A percentile compares a stretch with the other conserved stretches of the same genome.
These are phyloP conservation scores for Hemicordylus capensis DNA, from an alignment of 2,113 vertebrate species.

Conservation along the genomic window DNA sequence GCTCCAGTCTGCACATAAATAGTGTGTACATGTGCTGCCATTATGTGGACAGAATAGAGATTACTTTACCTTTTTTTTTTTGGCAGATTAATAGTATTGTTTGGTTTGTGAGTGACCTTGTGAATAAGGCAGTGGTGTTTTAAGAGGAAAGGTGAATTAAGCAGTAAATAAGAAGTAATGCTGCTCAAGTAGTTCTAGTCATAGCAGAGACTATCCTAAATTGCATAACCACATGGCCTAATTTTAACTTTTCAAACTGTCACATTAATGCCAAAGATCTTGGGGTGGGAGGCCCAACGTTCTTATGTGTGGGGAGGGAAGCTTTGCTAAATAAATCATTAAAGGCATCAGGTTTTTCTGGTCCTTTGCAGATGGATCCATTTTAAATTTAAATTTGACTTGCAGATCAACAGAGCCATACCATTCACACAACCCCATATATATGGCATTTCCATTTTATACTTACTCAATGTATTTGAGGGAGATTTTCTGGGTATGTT, in stretches of 20 bases:
- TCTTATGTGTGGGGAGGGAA: too few relatives aligned
- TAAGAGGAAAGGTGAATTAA: neutral
- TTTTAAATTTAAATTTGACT: neutral
- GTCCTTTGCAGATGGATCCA: neutral
- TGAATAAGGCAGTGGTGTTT: neutral
- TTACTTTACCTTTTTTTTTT: neutral
- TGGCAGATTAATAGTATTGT: neutral
- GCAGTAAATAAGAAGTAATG: neutral
- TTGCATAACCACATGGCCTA: neutral
- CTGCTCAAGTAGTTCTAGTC: neutral
- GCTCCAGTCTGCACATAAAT: neutral
- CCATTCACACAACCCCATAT: slow-evolving; percentile 2
- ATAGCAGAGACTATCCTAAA: neutral
- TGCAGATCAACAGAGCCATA: neutral
- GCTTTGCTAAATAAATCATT: neutral
- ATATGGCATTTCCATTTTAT: neutral
- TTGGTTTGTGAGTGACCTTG: neutral
- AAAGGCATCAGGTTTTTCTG: neutral
- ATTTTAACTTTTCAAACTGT: neutral
- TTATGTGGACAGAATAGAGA: neutral
- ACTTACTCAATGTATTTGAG: slow-evolving; percentile 99
- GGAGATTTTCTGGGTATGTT: slow-evolving; percentile 97
- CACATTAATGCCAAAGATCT: neutral
- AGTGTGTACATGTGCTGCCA: neutral
- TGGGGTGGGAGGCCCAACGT: too few relatives aligned